These are phyloP conservation scores for Battus philenor DNA, from an alignment of 1,140 invertebrate species.

Conservation along the genomic window DNA sequence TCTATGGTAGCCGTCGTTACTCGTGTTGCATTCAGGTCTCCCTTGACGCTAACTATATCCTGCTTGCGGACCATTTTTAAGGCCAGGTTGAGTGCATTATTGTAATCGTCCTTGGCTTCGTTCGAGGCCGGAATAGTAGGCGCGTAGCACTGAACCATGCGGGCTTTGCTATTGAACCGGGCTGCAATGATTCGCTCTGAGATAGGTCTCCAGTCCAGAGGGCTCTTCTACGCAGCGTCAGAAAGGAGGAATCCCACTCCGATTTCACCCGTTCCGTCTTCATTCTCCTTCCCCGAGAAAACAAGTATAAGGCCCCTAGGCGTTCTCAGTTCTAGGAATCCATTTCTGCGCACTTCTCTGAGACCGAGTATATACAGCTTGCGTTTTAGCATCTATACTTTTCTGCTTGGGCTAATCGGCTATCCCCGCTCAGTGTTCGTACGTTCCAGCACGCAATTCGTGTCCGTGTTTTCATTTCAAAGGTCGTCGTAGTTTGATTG, in stretches of 20 bases:
- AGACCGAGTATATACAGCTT: background rate
- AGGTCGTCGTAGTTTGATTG: background rate
- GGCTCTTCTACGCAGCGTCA: slow-evolving; percentile 15
- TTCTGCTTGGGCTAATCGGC: too few species aligned
- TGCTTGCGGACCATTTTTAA: slow-evolving; percentile 12
- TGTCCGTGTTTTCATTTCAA: background rate
- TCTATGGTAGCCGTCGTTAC: slow-evolving; percentile 16
- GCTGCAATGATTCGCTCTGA: slow-evolving; percentile 24
- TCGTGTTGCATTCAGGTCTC: slow-evolving; percentile 18
- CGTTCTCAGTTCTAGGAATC: background rate
- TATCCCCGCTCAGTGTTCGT: background rate
- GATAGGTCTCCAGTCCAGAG: slow-evolving; percentile 22
- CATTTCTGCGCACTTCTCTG: background rate
- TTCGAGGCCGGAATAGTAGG: slow-evolving; percentile 2
- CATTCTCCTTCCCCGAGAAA: background rate
- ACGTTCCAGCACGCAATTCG: too few species aligned
- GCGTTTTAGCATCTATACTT: background rate
- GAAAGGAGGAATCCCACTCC: slow-evolving; percentile 17
- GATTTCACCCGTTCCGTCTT: background rate
- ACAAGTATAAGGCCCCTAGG: background rate
- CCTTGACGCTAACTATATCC: slow-evolving; percentile 18
- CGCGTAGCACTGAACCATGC: slow-evolving; percentile 18
- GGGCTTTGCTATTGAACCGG: slow-evolving; percentile 18
- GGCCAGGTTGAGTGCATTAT: slow-evolving; percentile 11
- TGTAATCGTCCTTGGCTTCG: slow-evolving; percentile 18